A percentile compares a stretch with the other conserved stretches of the same genome.
phyloP scores from a whole-genome alignment of 1,140 invertebrate species.

The Zophobas morio region DNA sequence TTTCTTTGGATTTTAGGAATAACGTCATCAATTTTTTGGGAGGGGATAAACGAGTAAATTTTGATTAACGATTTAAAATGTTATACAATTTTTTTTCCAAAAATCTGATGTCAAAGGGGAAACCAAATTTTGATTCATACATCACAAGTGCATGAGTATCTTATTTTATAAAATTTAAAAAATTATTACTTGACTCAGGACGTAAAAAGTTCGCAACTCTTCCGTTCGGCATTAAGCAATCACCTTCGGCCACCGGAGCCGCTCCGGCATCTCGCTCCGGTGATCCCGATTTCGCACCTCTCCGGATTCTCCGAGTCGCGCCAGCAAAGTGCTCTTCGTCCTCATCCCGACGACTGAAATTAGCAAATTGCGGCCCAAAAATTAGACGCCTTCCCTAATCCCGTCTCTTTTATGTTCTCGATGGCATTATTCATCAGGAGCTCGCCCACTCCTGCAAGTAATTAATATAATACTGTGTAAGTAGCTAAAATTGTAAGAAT shows the following conservation, averaged over 20 bases:
- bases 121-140: too few relatives aligned
- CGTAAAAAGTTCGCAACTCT: too few relatives aligned
- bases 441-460: conserved; percentile 50
- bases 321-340: too few relatives aligned
- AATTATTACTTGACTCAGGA: neutral
- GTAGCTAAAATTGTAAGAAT: conserved; percentile 61
- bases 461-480: conserved; percentile 57
- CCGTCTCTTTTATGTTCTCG: conserved; percentile 37
- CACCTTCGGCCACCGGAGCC: too few relatives aligned
- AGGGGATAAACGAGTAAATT: too few relatives aligned
- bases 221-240: too few relatives aligned
- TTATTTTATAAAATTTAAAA: neutral
- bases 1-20: too few relatives aligned
- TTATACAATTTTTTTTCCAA: too few relatives aligned
- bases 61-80: too few relatives aligned
- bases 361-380: conserved; percentile 21
- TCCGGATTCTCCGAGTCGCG: neutral
- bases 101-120: too few relatives aligned
- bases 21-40: too few relatives aligned
- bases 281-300: neutral
- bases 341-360: neutral
- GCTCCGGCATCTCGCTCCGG: too few relatives aligned
- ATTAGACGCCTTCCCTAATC: conserved; percentile 22
- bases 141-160: neutral
- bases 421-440: conserved; percentile 48